Conservation (phyloP, 2,797 vertebrate genomes). For the Poecilia wingei region DNA sequence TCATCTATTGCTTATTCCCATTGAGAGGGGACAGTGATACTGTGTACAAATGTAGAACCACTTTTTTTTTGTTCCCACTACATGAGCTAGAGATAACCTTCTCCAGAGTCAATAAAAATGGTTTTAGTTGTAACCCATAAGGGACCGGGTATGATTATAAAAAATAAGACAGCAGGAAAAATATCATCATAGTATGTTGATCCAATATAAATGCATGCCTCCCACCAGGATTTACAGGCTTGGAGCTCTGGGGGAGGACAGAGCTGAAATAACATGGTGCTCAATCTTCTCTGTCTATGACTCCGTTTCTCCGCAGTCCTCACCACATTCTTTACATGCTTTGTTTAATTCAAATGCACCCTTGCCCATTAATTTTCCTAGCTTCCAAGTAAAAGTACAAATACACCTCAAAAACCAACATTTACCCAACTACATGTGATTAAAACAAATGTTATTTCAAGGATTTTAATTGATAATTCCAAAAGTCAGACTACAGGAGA, state of each 20-base stretch:
- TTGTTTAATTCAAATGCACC: slow-evolving; percentile 54
- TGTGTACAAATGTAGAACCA: slow-evolving; percentile 41
- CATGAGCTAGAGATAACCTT: slow-evolving; percentile 65
- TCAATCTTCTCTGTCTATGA: slow-evolving; percentile 58
- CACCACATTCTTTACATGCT: slow-evolving; percentile 62
- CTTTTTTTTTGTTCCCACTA: slow-evolving; percentile 36
- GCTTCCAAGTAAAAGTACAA: slow-evolving; percentile 31
- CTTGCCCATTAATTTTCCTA: slow-evolving; percentile 19
- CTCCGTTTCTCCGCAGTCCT: slow-evolving; percentile 44
- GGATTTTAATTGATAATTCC: slow-evolving; percentile 39
- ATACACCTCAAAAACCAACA: slow-evolving; percentile 17
- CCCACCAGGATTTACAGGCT: slow-evolving; percentile 70
- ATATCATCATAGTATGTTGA: slow-evolving; percentile 71
- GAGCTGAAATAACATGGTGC: slow-evolving; percentile 64
- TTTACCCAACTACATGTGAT: slow-evolving; percentile 34
- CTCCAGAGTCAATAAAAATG: slow-evolving; percentile 77
- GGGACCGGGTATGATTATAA: slow-evolving; percentile 67
- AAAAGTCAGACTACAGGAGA: not conserved
- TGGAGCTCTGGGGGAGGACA: slow-evolving; percentile 60
- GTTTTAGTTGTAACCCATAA: slow-evolving; percentile 65
- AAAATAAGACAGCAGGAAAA: slow-evolving; percentile 63
- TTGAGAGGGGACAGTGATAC: slow-evolving; percentile 56
- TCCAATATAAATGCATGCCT: slow-evolving; percentile 78
- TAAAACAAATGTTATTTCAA: slow-evolving; percentile 39
- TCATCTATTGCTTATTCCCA: slow-evolving; percentile 65